Base-by-base conservation (phyloP, 64 coral and sea anemone species). In the Hydrozoanthus tunicans region DNA sequence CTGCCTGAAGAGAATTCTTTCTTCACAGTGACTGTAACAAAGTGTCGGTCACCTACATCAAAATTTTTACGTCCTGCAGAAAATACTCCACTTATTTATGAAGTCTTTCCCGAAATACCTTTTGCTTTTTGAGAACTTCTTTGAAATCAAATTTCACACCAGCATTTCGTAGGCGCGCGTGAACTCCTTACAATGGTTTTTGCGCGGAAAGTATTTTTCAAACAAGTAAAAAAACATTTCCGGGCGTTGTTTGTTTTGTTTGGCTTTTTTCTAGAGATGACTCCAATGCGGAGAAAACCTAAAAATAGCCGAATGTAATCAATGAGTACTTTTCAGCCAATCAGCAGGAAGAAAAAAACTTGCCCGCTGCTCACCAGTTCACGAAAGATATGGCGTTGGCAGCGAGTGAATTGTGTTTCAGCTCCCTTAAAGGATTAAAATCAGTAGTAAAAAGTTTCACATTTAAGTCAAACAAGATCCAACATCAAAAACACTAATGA, bases 181-280 rank as follows among this genome's bases (percentile, higher is more conserved):
- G 8, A 65, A 52, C 65, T 82, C 60, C 32, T 64, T 15, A 62
- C 53, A 59, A 3, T 14, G 7, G 14, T 10, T 72, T 86, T 71
- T 86, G 57, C 52, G 15, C 73, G 53, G 67, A 70, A 86, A 70
- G 55, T n/a, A 73, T 88, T 73, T 88, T 74, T 23, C 54, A 88
- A 72, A 71, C 82, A 86, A 10, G 56, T 73, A 24, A 60, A 88
- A 73, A 9, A 55, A 11, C 59, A 59, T 74, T 75, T 55, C 53
- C 84, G 68, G 84, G 84, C 84, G 84, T 88, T 88, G 84, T 88
- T 88, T 72, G 20, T 74, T 57, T 88, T 74, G n/a, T 56, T 75
- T 58, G 24, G n/a, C 24, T 56, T 88, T 88, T 75, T 51, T 73
- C 53, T 60, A 74, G 54, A 60, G 84, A 88, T 88, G 84, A 88